phyloP scores from a whole-genome alignment of 2,113 vertebrate species.

The Vulpes lagopus region DNA sequence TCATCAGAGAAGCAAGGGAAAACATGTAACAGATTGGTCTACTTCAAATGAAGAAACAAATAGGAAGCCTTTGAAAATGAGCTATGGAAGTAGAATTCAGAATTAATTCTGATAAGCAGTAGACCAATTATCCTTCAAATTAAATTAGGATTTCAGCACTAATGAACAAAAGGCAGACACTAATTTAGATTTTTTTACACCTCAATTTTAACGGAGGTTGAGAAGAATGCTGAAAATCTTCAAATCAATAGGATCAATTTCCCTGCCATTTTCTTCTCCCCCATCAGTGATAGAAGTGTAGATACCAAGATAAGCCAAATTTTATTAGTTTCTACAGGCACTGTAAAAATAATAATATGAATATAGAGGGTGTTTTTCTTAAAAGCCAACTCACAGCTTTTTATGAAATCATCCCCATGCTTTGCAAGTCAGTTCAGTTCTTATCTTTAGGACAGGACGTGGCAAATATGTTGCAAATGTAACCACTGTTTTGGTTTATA shows the following conservation, averaged over 20 bases:
- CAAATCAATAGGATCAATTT: conserved; percentile 50
- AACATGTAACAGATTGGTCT: conserved; percentile 75
- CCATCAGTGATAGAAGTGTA: not conserved
- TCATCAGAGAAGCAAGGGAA: conserved; percentile 76
- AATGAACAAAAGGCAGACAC: conserved; percentile 40
- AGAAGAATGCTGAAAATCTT: conserved; percentile 22
- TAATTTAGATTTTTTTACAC: conserved; percentile 43
- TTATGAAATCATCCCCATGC: not conserved
- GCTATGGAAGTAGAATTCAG: conserved; percentile 76
- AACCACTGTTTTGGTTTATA: not conserved
- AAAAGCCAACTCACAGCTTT: not conserved
- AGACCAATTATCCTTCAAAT: conserved; percentile 64
- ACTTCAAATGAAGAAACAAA: conserved; percentile 77
- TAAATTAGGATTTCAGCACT: conserved; percentile 62
- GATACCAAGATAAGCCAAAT: conserved; percentile 48
- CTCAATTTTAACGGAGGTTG: conserved; percentile 21
- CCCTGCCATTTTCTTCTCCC: not conserved
- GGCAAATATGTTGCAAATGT: not conserved
- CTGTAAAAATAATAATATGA: conserved; percentile 35
- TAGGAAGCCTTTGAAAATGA: conserved; percentile 71
- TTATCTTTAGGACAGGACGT: not conserved
- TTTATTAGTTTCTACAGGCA: conserved; percentile 64
- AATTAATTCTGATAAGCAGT: conserved; percentile 72
- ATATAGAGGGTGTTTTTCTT: not conserved
- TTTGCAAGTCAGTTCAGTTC: not conserved